A percentile compares a stretch with the other conserved stretches of the same genome.
phyloP scores from a whole-genome alignment of 2,797 vertebrate species.

The Girardinus metallicus region DNA sequence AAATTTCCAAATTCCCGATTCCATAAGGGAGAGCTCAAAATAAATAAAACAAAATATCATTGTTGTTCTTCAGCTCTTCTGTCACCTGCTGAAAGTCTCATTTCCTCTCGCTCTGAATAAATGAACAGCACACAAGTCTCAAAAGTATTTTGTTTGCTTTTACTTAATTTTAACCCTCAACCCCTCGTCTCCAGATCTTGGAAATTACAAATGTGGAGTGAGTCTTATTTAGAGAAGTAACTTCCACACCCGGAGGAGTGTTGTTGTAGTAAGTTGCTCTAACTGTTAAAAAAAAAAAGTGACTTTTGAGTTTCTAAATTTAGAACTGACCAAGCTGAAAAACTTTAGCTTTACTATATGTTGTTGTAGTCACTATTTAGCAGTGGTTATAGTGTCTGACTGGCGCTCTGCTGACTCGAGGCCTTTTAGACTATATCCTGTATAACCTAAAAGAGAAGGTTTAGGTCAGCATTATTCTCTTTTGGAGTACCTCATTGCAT shows the following conservation, averaged over 20 bases:
- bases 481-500: not conserved
- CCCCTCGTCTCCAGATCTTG: not conserved
- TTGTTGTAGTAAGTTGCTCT: not conserved
- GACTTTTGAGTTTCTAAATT: not conserved
- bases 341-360: not conserved
- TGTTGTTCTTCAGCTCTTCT: not conserved
- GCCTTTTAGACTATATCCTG: not conserved
- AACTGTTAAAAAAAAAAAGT: not conserved
- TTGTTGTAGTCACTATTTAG: not conserved
- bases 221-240: not conserved
- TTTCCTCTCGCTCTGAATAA: not conserved
- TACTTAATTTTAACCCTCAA: not conserved
- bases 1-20: not conserved
- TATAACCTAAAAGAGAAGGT: not conserved
- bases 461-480: not conserved
- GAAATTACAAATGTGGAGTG: not conserved
- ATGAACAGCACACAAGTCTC: not conserved
- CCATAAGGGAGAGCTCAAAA: not conserved
- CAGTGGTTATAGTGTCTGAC: not conserved
- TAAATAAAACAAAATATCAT: not conserved
- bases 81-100: not conserved
- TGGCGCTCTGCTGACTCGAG: not conserved
- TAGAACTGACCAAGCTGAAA: not conserved
- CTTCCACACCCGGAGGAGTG: not conserved
- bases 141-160: not conserved